phyloP scores from a whole-genome alignment of 1,140 invertebrate species.

The Thaumatotibia leucotreta region DNA sequence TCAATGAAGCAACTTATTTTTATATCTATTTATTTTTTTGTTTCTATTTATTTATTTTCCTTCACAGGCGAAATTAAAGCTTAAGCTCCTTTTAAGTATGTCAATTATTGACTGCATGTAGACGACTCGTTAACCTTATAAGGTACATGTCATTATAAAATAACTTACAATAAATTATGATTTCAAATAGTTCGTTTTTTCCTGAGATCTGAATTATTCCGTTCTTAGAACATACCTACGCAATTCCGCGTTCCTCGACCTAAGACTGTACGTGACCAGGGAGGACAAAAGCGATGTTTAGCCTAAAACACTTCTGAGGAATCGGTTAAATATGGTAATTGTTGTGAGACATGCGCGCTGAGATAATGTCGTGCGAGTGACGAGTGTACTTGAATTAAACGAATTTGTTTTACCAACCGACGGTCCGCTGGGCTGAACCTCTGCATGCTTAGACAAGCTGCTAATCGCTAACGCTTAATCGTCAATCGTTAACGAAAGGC shows the following conservation, averaged over 20 bases:
- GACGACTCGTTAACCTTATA: neutral
- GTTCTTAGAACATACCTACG: constrained; percentile 39
- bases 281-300: constrained; percentile 31
- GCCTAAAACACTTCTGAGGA: constrained; percentile 30
- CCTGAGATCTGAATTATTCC: constrained; percentile 23
- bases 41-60: neutral
- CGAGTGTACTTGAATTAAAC: neutral
- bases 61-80: neutral
- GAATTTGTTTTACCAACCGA: neutral
- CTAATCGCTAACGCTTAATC: no score
- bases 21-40: no score
- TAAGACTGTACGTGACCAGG: constrained; percentile 39
- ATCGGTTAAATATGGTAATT: constrained; percentile 46
- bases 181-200: constrained; percentile 1
- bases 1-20: no score
- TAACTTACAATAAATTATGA: neutral
- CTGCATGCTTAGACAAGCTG: no score
- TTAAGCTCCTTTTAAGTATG: neutral
- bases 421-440: no score
- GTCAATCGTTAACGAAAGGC: no score
- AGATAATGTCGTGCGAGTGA: neutral
- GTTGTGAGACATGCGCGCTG: constrained; percentile 11
- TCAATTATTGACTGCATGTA: neutral
- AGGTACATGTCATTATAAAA: neutral
- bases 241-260: constrained; percentile 46